These are phyloP conservation scores for Salticus scenicus DNA, from an alignment of 2,888 invertebrate genomes.

Conservation along the genomic window DNA sequence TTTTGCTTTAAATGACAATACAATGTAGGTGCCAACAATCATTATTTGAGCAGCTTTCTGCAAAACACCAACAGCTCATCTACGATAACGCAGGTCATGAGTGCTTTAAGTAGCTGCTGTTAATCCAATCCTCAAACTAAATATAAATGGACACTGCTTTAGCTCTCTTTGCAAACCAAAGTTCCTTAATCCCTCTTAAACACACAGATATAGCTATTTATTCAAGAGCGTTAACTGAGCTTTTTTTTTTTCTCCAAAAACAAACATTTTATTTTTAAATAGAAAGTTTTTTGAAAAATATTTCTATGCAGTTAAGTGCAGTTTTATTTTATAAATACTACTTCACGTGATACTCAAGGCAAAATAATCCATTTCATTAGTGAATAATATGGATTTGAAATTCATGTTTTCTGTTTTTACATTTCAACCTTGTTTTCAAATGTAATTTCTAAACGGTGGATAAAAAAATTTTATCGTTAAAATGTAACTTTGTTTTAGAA, in stretches of 20 bases:
- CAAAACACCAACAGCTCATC: slow-evolving; percentile 61
- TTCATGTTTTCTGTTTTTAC: not conserved
- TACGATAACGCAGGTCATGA: slow-evolving; percentile 48
- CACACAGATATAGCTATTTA: slow-evolving; percentile 43
- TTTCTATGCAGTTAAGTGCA: not conserved
- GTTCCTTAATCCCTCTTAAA: slow-evolving; percentile 44
- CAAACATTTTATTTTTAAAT: slow-evolving; percentile 37
- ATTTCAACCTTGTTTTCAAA: not conserved
- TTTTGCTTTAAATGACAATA: no score
- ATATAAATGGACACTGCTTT: slow-evolving; percentile 39
- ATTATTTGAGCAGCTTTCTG: slow-evolving; percentile 40
- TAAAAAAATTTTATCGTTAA: no score
- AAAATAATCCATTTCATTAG: slow-evolving; percentile 1
- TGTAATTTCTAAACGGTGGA: no score
- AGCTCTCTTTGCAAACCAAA: slow-evolving; percentile 27
- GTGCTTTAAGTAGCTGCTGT: slow-evolving; percentile 48
- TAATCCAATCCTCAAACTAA: slow-evolving; percentile 64
- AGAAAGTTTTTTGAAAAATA: slow-evolving; percentile 1
- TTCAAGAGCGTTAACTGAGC: slow-evolving; percentile 7
- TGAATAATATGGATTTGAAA: not conserved
- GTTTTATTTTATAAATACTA: not conserved
- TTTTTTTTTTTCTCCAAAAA: not conserved
- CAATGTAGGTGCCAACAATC: slow-evolving; percentile 35
- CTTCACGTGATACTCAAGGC: not conserved
- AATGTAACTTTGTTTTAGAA: no score